A percentile compares a stretch with the other conserved stretches of the same genome.
Conservation (phyloP, 2,888 invertebrate species). For the Cotesia congregata region DNA sequence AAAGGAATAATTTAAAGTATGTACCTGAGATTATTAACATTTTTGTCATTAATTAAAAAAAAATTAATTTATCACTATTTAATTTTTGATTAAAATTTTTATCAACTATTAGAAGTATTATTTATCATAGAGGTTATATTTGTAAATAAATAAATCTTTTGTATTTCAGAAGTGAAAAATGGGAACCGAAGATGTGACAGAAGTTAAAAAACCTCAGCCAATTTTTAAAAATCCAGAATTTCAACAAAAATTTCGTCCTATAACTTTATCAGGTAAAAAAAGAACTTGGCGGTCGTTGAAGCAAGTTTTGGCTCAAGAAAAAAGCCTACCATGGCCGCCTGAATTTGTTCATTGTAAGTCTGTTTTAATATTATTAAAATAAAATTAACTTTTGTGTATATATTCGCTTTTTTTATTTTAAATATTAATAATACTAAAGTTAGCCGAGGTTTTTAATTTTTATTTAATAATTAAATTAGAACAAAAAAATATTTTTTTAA, state of each 20-base stretch:
- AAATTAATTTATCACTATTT: too few relatives aligned
- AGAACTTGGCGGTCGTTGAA: constrained; percentile 90
- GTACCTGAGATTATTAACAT: not conserved
- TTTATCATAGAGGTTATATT: constrained; percentile 18
- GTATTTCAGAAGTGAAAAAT: constrained; percentile 45
- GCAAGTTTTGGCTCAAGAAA: constrained; percentile 87
- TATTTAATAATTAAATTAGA: too few relatives aligned
- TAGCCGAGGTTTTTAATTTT: too few relatives aligned
- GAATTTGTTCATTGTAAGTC: constrained; percentile 82
- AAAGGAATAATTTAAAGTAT: not conserved
- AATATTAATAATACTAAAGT: too few relatives aligned
- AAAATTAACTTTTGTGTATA: too few relatives aligned
- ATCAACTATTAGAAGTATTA: too few relatives aligned
- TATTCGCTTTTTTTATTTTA: too few relatives aligned
- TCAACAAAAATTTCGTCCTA: constrained; percentile 65
- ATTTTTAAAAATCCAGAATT: constrained; percentile 63
- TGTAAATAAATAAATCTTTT: not conserved
- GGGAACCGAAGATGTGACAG: constrained; percentile 62
- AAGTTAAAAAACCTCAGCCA: constrained; percentile 60
- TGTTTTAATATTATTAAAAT: constrained; percentile 5
- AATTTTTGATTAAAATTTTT: too few relatives aligned
- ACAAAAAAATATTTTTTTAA: too few relatives aligned
- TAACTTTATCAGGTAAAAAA: constrained; percentile 75
- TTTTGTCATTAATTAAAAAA: too few relatives aligned
- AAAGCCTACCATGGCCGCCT: constrained; percentile 82